phyloP scores from a whole-genome alignment of 2,113 vertebrate genomes.

The Hirundichthys speculiger region DNA sequence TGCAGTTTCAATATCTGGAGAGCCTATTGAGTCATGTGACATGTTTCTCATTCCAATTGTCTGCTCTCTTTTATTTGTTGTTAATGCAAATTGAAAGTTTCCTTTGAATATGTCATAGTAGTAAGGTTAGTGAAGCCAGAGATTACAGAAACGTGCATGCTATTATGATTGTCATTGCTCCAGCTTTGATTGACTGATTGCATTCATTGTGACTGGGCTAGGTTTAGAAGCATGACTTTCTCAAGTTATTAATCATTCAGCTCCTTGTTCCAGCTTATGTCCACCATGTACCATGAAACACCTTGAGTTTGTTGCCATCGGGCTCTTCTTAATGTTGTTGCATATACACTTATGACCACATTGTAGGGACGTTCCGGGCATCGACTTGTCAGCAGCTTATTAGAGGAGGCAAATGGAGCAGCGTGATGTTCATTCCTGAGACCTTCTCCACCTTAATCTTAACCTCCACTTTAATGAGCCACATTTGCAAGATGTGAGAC shows the following conservation, averaged over 20 bases:
- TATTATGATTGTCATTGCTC: no score
- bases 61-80: no score
- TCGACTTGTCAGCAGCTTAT: slow-evolving; percentile 58
- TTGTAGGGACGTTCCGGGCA: slow-evolving; percentile 54
- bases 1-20: no score
- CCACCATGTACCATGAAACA: slow-evolving; percentile 53
- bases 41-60: no score
- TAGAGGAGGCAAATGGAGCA: slow-evolving; percentile 48
- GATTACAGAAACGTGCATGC: no score
- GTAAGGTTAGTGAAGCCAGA: no score
- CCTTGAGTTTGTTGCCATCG: slow-evolving; percentile 56
- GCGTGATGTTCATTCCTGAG: slow-evolving; percentile 50
- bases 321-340: slow-evolving; percentile 31
- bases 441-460: slow-evolving; percentile 47
- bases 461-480: slow-evolving; percentile 70
- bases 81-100: no score
- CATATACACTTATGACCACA: slow-evolving; percentile 66
- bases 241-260: slow-evolving; percentile 56
- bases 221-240: slow-evolving; percentile 1
- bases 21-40: no score
- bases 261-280: slow-evolving; percentile 48
- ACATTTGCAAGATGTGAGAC: slow-evolving; percentile 67
- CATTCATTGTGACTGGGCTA: background rate
- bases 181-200: no score
- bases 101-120: no score